Evolutionary conservation across 1,140 invertebrate species (phyloP).

Genomic region (Ganaspis sp.): DNA sequence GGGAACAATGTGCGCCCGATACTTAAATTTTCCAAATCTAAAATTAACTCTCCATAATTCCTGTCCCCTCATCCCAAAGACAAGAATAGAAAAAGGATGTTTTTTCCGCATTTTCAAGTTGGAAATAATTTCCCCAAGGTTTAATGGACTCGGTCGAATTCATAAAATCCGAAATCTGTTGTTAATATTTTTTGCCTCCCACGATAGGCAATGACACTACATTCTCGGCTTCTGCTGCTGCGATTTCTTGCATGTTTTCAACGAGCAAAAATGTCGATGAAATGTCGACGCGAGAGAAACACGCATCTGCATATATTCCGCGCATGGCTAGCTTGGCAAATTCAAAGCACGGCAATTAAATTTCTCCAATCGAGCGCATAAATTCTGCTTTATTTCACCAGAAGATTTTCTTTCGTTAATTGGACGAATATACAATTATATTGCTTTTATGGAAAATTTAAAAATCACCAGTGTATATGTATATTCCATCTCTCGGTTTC

Average conservation of each 20-base stretch:
- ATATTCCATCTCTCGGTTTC: too few species aligned
- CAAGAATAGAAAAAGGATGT: background rate
- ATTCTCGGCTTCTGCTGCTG: background rate
- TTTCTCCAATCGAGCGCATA: background rate
- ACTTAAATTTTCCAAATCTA: background rate
- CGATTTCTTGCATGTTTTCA: background rate
- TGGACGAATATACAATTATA: background rate
- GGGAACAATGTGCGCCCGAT: background rate
- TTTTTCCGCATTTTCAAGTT: background rate
- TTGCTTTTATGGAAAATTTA: background rate
- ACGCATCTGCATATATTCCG: background rate
- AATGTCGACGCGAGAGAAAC: background rate
- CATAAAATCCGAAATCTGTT: background rate
- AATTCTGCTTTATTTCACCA: background rate
- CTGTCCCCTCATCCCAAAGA: background rate
- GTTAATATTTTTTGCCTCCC: background rate
- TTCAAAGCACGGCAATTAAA: background rate
- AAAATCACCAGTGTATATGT: too few species aligned
- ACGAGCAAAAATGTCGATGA: background rate
- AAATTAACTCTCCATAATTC: background rate
- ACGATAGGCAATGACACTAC: background rate
- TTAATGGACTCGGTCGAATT: background rate
- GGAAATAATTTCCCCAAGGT: background rate
- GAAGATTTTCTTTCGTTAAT: conserved; percentile 14
- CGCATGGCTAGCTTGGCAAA: background rate